phyloP scores from a whole-genome alignment of 2,113 vertebrate genomes.

The Nycticorax nycticorax region DNA sequence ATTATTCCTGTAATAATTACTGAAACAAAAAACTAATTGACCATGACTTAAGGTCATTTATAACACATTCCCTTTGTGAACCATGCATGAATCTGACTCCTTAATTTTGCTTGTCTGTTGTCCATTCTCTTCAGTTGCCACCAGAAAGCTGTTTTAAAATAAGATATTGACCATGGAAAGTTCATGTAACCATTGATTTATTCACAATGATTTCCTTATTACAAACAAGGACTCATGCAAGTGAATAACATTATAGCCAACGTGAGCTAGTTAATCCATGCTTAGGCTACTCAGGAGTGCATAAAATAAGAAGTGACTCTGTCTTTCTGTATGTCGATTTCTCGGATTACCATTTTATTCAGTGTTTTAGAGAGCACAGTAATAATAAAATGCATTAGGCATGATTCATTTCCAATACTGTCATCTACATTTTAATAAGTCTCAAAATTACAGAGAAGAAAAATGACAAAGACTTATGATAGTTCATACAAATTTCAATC shows the following conservation, averaged over 20 bases:
- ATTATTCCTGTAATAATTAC: background rate
- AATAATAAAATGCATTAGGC: background rate
- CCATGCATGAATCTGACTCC: background rate
- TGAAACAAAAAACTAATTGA: background rate
- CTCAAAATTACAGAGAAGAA: background rate
- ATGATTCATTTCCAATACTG: background rate
- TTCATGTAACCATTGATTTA: background rate
- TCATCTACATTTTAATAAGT: slow-evolving; percentile 21
- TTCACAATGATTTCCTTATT: background rate
- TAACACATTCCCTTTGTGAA: background rate
- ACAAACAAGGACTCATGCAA: background rate
- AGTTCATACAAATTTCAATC: background rate
- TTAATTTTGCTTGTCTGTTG: background rate
- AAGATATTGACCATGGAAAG: background rate
- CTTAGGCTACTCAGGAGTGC: background rate
- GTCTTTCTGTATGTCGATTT: background rate
- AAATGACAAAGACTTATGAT: background rate
- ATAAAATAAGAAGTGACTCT: background rate
- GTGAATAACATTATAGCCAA: background rate
- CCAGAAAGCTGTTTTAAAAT: background rate
- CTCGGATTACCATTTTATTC: background rate
- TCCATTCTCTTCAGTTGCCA: background rate
- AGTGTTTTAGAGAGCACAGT: background rate
- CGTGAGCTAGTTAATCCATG: background rate
- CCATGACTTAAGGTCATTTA: background rate